Conservation (phyloP, 2,113 vertebrate genomes). For the Eolophus roseicapilla region DNA sequence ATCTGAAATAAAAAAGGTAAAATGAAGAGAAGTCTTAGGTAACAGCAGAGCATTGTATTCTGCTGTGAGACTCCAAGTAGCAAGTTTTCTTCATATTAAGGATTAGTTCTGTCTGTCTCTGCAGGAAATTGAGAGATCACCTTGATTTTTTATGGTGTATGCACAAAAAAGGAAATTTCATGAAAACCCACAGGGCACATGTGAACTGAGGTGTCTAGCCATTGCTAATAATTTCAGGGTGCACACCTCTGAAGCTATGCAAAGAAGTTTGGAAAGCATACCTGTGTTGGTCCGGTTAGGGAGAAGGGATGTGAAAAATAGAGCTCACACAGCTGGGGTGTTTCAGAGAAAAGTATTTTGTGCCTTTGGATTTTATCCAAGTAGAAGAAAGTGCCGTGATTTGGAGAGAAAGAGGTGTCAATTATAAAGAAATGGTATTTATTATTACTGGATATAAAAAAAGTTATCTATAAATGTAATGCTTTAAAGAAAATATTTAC, state of each 20-base stretch:
- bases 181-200: background rate
- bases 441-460: background rate
- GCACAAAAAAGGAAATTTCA: background rate
- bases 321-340: background rate
- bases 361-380: background rate
- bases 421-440: background rate
- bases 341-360: background rate
- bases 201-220: background rate
- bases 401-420: background rate
- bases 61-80: background rate
- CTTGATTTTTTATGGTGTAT: background rate
- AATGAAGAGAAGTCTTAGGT: background rate
- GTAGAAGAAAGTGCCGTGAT: background rate
- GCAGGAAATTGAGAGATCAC: background rate
- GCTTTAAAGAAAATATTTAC: background rate
- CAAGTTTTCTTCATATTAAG: background rate
- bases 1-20: background rate
- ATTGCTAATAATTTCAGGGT: background rate
- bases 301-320: background rate
- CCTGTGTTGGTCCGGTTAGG: background rate
- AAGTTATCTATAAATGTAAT: background rate
- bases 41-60: background rate
- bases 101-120: background rate
- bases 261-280: background rate
- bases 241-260: background rate